Base-by-base conservation (phyloP, 2,888 invertebrate genomes). In the Altica lythri region DNA sequence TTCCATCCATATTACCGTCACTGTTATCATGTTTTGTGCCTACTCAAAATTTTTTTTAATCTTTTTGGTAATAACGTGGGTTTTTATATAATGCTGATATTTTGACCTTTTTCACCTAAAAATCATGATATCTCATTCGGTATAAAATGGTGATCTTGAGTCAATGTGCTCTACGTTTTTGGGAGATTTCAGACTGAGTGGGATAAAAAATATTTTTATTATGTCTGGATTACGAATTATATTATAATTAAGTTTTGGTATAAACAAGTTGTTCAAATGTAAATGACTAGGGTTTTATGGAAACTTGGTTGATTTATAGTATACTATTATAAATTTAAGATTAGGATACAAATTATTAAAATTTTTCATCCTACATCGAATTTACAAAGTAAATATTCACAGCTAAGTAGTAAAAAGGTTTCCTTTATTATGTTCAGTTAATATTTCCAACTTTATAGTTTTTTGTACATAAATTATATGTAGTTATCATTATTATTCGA, bases 11-110 rank as follows among this genome's bases (percentile, higher is more conserved):
- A 6, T n/a, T 2, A 29, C n/a, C 42, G 42, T 27, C 18, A 16
- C 27, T 25, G 25, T 2, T 14, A 6, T 42, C 1, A 9, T 3
- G 14, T 9, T 5, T 9, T 34, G 8, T 34, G 14, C 42, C 16
- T 27, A 42, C 42, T 27, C 14, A 18, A 25, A 25, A 16, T 16
- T 34, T 32, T 14, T 16, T 34, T 9, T 3, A 22, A 40, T 55
- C 52, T 63, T 63, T 61, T 53, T 55, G 57, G 58, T 37, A 51
- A 29, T 27, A 44, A 42, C 51, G 62, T 61, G 61, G 58, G 58
- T 42, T 60, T 53, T 17, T 18, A 17, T 34, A 55, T 35, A 38
- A 32, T 50, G 27, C 30, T 46, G 40, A 47, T 37, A 43, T 48
- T 48, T 43, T 57, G 47, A 48, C 44, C 45, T 53, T 59, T 61